Evolutionary conservation across 2,113 vertebrate genomes (phyloP).

Genomic region (Oncorhynchus keta): DNA sequence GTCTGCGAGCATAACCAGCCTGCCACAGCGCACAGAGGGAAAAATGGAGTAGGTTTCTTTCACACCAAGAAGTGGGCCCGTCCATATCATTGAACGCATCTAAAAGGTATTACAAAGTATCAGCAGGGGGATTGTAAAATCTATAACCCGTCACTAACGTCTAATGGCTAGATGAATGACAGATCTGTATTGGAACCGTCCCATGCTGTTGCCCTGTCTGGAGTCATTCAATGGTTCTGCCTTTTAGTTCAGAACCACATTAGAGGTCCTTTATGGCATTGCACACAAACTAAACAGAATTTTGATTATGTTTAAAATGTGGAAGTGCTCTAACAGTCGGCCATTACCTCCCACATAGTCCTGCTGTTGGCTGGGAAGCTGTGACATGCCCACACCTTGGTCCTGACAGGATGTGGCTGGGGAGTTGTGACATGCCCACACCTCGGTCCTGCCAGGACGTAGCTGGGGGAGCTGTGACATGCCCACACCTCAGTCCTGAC

Average conservation of each 20-base stretch:
- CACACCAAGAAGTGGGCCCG: slow-evolving; percentile 21
- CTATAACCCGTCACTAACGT: slow-evolving; percentile 38
- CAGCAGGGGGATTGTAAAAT: slow-evolving; percentile 30
- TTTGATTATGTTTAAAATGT: slow-evolving; percentile 64
- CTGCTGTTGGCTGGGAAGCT: slow-evolving; percentile 23
- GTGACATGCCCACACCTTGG: slow-evolving; percentile 19
- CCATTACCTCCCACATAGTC: slow-evolving; percentile 31
- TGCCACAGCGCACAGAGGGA: slow-evolving; percentile 1
- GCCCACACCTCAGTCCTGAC: no score
- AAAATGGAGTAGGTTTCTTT: slow-evolving; percentile 35
- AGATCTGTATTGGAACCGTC: background rate
- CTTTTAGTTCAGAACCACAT: background rate
- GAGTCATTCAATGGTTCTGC: background rate
- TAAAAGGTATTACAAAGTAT: slow-evolving; percentile 44
- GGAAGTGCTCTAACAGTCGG: slow-evolving; percentile 41
- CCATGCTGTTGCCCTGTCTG: background rate
- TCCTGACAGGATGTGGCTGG: slow-evolving; percentile 52
- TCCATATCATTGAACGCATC: slow-evolving; percentile 17
- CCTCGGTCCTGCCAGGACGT: no score
- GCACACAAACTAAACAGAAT: slow-evolving; percentile 60
- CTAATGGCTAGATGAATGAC: background rate
- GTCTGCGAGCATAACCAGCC: slow-evolving; percentile 35
- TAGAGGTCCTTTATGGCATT: slow-evolving; percentile 28
- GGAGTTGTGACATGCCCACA: no score
- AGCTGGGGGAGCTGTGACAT: no score